phyloP scores from a whole-genome alignment of 2,797 vertebrate genomes.

The Benthosema pterotum region DNA sequence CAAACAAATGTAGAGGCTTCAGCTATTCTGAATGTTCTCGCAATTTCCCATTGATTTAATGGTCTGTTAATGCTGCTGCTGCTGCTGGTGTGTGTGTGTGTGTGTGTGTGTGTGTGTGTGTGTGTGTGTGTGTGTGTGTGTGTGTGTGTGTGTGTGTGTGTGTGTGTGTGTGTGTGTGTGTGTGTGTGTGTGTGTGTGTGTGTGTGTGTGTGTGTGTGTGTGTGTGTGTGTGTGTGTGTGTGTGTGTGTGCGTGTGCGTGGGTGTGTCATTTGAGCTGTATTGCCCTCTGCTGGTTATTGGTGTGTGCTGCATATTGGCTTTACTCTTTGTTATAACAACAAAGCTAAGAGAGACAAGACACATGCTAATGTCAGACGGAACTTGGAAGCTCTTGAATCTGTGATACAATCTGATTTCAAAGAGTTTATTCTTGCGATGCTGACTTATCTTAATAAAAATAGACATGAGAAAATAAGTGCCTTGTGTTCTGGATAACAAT shows the following conservation, averaged over 20 bases:
- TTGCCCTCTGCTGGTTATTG: slow-evolving; percentile 65
- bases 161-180: no score
- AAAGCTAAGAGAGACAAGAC: neutral
- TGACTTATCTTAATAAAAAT: neutral
- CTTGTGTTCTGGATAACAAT: neutral
- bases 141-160: no score
- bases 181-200: no score
- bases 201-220: no score
- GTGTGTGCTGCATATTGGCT: neutral
- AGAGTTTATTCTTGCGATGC: neutral
- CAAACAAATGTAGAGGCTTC: no score
- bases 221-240: neutral
- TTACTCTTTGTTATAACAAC: neutral
- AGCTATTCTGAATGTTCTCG: no score
- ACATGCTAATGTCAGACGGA: neutral
- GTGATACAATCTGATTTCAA: neutral
- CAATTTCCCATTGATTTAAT: no score
- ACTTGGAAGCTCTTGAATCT: neutral
- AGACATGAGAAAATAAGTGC: neutral
- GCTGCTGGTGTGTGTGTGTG: no score
- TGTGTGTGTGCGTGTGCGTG: no score
- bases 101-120: no score
- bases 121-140: no score
- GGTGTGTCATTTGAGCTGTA: slow-evolving; percentile 45
- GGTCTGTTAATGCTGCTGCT: neutral